These are phyloP conservation scores for Oligia strigilis DNA, from an alignment of 2,888 invertebrate species.

Conservation along the genomic window DNA sequence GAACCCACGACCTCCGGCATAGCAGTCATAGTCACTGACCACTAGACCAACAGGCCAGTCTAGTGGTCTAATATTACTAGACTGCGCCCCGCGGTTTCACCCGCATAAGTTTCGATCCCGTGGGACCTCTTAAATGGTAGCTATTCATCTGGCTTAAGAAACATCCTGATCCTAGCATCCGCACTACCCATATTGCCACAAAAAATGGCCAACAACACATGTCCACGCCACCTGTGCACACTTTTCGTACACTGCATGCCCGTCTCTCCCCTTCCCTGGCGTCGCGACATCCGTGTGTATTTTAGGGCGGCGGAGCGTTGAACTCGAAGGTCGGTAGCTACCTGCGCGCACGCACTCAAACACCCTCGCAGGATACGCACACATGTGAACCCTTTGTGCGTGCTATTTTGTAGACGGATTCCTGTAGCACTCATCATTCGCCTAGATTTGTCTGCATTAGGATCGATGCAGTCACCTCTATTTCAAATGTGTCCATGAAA, in stretches of 20 bases:
- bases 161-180: neutral
- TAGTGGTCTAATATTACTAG: no score
- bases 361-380: slow-evolving; percentile 31
- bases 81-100: no score
- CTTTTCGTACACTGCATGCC: slow-evolving; percentile 44
- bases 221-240: slow-evolving; percentile 41
- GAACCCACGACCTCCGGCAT: no score
- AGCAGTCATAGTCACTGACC: no score
- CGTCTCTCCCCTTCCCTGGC: slow-evolving; percentile 12
- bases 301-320: slow-evolving; percentile 74
- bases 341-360: slow-evolving; percentile 67
- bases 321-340: slow-evolving; percentile 77
- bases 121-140: no score
- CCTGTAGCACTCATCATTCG: neutral
- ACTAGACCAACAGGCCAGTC: no score
- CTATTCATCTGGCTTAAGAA: neutral
- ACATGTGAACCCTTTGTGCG: slow-evolving; percentile 26
- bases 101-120: no score
- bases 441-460: neutral
- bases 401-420: slow-evolving; percentile 41
- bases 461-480: neutral
- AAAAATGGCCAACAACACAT: slow-evolving; percentile 26
- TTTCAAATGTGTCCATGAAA: neutral
- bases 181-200: neutral
- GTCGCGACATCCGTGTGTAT: slow-evolving; percentile 66